Base-by-base conservation (phyloP, 2,113 vertebrate species). In the Aplodontia rufa region DNA sequence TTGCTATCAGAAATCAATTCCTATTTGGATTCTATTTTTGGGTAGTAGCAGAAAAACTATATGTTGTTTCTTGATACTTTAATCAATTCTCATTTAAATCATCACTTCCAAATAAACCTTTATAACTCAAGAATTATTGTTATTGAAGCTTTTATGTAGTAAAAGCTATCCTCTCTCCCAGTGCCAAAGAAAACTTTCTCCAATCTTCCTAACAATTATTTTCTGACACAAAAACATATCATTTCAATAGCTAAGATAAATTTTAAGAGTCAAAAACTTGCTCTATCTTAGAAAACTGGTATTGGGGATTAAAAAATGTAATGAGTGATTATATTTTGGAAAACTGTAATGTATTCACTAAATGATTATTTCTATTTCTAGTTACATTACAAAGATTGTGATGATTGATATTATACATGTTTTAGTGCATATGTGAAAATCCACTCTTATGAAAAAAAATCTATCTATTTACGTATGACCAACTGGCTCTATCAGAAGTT, bases 211-310 rank as follows among this genome's bases (percentile, higher is more conserved):
- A 35, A 64, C 32, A 64, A 49, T 19, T 64, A 45, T 60, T 86
- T 81, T 40, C 74, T 90, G 26, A 83, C 42, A 49, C 40, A 72
- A 42, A 78, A 66, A 78, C 12, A 76, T 81, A 26, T 80, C 90
- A 83, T 79, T 94, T 88, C 79, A 95, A 74, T 40, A 89, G 96
- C 82, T 72, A 94, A 85, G 71, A 84, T 49, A 95, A 81, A 93
- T 71, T n/a, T 74, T 91, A 94, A 94, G 72, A 53, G 47, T 94
- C 86, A 86, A 66, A 93, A 93, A 76, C 45, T 75, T 96, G 26
- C 6, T 37, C 42, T 75, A 75, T 55, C 49, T 90, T 96, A 75
- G 5, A 85, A 90, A 94, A 17, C 90, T 82, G 19, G 78, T 85
- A 69, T 3, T 7, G 12, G 40, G 58, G 17, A 72, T 82, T 84